These are phyloP conservation scores for Castor canadensis DNA, from an alignment of 2,113 vertebrate species.

Conservation along the genomic window DNA sequence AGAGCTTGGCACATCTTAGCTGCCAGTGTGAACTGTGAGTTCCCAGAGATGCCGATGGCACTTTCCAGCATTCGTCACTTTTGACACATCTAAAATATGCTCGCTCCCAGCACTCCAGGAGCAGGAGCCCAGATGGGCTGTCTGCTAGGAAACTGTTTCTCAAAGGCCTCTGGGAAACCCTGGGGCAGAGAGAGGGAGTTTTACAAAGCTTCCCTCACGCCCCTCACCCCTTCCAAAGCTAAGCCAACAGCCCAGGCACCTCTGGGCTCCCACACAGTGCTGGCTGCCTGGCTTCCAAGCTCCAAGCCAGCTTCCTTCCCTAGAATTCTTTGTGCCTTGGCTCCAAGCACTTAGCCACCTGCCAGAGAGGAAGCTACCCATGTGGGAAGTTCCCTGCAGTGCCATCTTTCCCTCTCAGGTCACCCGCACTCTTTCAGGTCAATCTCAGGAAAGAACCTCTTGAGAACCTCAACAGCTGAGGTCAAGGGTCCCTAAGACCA, in stretches of 20 bases:
- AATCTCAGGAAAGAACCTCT: background rate
- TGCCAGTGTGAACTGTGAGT: conserved; percentile 41
- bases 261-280: background rate
- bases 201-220: background rate
- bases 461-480: background rate
- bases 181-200: background rate
- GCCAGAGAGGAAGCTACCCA: background rate
- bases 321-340: background rate
- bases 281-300: background rate
- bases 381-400: background rate
- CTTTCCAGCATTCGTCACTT: conserved; percentile 35
- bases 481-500: background rate
- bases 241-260: background rate
- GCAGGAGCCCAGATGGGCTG: conserved; percentile 1
- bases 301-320: background rate
- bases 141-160: background rate
- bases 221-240: background rate
- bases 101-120: background rate
- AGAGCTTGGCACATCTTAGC: conserved; percentile 20
- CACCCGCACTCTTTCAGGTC: background rate
- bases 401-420: background rate
- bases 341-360: background rate
- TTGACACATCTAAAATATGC: conserved; percentile 55
- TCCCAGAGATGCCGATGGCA: conserved; percentile 30
- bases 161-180: background rate